Conservation (phyloP, 30 jellyfish, hydroid and myxozoan species). For the Cassiopea andromeda region DNA sequence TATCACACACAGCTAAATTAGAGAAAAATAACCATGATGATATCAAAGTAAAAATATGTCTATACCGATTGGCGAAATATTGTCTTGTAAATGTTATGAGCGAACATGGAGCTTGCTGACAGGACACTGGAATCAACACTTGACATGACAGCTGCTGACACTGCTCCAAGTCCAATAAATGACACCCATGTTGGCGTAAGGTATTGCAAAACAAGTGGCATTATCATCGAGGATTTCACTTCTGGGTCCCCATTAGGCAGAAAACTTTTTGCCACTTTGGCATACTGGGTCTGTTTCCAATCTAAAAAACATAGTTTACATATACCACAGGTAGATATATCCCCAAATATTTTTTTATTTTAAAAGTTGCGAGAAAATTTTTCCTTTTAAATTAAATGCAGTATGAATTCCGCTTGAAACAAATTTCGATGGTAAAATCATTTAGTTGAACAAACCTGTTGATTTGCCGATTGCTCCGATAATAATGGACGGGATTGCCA, state of each 20-base stretch:
- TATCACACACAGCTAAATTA: background rate
- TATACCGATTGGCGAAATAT: slow-evolving; percentile 92
- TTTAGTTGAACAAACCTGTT: slow-evolving; percentile 62
- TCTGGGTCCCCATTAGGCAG: slow-evolving; percentile 11
- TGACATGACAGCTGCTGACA: slow-evolving; percentile 98
- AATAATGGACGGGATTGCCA: slow-evolving; percentile 96
- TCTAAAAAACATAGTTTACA: slow-evolving; percentile 45
- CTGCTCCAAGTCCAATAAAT: slow-evolving; percentile 99
- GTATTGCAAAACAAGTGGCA: slow-evolving; percentile 98
- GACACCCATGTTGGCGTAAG: slow-evolving; percentile 97
- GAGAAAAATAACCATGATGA: background rate
- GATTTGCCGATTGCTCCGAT: slow-evolving; percentile 98
- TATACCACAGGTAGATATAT: background rate
- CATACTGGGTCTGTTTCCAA: slow-evolving; percentile 84
- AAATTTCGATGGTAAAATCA: background rate
- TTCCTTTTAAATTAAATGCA: too few relatives aligned
- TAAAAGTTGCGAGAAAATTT: too few relatives aligned
- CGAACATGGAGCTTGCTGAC: slow-evolving; percentile 99
- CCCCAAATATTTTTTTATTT: too few relatives aligned
- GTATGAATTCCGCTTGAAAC: too few relatives aligned
- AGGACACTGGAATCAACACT: slow-evolving; percentile 98
- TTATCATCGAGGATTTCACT: slow-evolving; percentile 60
- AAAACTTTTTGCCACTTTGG: slow-evolving; percentile 9
- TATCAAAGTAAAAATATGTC: background rate
- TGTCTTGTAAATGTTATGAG: slow-evolving; percentile 95